Evolutionary conservation across 2,888 invertebrate genomes (phyloP), one percentile per base, ranked within the genome.

Genomic region (Aradus depressus): DNA sequence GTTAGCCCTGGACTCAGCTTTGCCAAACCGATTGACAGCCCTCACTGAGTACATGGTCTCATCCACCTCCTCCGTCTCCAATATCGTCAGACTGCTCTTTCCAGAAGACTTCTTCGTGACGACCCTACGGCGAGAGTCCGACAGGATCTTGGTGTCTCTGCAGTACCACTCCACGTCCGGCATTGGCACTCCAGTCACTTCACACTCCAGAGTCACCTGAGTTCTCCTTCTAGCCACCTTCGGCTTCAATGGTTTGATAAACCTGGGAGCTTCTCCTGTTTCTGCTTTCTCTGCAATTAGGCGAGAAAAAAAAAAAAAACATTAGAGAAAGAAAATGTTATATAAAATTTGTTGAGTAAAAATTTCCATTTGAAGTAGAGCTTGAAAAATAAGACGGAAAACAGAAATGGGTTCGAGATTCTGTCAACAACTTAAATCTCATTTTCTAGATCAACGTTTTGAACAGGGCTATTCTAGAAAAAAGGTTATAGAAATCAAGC

Each of bases 81-180:
- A 64, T 42, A 86, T 74, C 54, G 75, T 76, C 44, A 86, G 65
- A 19, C 72, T 75, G 5, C 80, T 76, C 56, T 75, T 68, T 14
- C 82, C 81, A 4, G 78, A 80, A 63, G 75, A 70, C 39, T 75
- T 73, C 56, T 76, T 72, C 57, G 77, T 80, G 34, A 72, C 70
- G 48, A 78, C 70, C 62, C 73, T 72, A 2, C 72, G 71, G 2
- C 71, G 74, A 56, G 72, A 70, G 50, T 73, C 72, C 4, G 79
- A 74, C 56, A 73, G 68, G 12, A 84, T 68, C 64, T 81, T 79
- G 62, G 75, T 71, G 8, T 75, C 74, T 23, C 74, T 75, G 42
- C 74, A 74, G 62, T 74, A 81, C 83, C 84, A 84, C 66, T 78
- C 78, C 3, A 87, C 75, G 57, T 74, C 72, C 4, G 86, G 86